Conservation (phyloP, 2,113 vertebrate species). For the Eretmochelys imbricata region DNA sequence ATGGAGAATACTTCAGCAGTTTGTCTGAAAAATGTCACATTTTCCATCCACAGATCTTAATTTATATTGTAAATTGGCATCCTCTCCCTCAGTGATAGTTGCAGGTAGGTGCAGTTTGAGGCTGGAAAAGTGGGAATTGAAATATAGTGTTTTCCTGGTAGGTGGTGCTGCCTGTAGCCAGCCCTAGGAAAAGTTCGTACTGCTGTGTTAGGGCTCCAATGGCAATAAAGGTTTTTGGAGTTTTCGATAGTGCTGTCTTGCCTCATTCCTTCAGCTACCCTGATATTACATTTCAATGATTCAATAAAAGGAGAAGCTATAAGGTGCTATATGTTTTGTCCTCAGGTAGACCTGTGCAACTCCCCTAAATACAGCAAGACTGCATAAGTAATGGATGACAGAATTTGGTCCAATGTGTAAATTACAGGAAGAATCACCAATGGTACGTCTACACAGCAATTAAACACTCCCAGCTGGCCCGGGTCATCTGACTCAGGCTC, state of each 20-base stretch:
- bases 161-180: neutral
- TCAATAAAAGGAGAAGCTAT: neutral
- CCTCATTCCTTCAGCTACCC: neutral
- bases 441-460: neutral
- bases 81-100: neutral
- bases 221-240: neutral
- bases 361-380: neutral
- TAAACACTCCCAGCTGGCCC: too few species aligned
- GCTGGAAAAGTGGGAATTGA: neutral
- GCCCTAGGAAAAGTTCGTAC: neutral
- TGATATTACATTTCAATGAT: neutral
- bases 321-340: neutral
- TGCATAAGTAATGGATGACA: neutral
- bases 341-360: neutral
- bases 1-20: neutral
- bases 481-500: too few species aligned
- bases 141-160: neutral
- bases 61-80: accelerated
- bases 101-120: neutral
- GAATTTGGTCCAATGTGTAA: neutral
- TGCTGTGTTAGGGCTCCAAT: neutral
- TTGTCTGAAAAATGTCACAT: neutral
- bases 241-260: neutral
- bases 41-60: neutral
- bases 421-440: neutral